Conservation (phyloP, 2,888 invertebrate species). For the Lycophotia porphyrea region DNA sequence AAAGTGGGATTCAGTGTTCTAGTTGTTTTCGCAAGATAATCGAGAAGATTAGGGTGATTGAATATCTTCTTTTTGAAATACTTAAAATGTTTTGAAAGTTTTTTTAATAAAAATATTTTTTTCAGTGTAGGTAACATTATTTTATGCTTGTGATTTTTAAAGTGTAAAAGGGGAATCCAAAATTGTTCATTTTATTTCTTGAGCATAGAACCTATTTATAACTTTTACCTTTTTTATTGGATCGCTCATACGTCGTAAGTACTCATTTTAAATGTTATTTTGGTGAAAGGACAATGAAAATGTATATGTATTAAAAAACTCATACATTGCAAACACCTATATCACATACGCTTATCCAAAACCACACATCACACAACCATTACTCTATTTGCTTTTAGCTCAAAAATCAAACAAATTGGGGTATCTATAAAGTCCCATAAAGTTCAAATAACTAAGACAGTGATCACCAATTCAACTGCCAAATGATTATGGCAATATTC, state of each 20-base stretch:
- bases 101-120: not conserved
- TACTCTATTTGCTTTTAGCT: not conserved
- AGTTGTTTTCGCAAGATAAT: constrained; percentile 20
- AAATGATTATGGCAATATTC: constrained; percentile 50
- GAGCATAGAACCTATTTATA: no score
- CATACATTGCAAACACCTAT: not conserved
- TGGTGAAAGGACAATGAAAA: not conserved
- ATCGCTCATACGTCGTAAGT: not conserved
- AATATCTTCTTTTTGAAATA: constrained; percentile 3
- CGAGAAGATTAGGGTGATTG: not conserved
- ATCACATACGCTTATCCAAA: not conserved
- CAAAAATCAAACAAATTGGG: not conserved
- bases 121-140: not conserved
- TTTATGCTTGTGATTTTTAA: not conserved
- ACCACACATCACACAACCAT: not conserved
- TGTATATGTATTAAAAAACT: not conserved
- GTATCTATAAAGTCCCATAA: constrained; percentile 13
- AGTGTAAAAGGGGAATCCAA: not conserved
- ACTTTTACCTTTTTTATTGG: not conserved
- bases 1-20: constrained; percentile 29
- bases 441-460: constrained; percentile 33
- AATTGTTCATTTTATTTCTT: not conserved
- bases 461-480: constrained; percentile 46
- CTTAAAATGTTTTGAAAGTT: not conserved
- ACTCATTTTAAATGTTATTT: not conserved